Evolutionary conservation across 2,113 vertebrate genomes (phyloP).

Genomic region (Paratilapia polleni): DNA sequence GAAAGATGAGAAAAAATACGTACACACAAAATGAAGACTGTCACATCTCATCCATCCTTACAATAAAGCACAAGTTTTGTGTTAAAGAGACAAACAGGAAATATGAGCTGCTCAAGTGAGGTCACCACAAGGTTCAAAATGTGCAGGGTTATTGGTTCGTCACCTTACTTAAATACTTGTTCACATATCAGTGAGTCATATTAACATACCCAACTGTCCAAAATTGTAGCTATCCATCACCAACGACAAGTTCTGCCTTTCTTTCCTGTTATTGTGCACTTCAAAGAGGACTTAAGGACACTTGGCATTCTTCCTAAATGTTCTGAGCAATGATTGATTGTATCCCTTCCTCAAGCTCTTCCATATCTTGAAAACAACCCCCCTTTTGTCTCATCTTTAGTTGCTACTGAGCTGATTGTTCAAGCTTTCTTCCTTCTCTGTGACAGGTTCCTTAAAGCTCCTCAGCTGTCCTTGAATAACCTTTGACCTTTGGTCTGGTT

Average conservation of each 20-base stretch:
- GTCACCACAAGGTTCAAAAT: neutral
- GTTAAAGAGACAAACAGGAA: constrained; percentile 17
- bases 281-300: constrained; percentile 7
- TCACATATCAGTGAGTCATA: neutral
- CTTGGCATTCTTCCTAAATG: neutral
- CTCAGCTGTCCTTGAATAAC: constrained; percentile 20
- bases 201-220: neutral
- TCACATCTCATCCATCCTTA: constrained; percentile 16
- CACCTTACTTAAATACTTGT: neutral
- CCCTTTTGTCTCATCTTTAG: constrained; percentile 38
- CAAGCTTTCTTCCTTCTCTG: constrained; percentile 27
- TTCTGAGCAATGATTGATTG: constrained; percentile 53
- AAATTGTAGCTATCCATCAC: neutral
- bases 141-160: neutral
- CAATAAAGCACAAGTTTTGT: constrained; percentile 20
- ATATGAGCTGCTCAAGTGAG: constrained; percentile 19
- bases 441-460: constrained; percentile 29
- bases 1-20: neutral
- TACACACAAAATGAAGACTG: constrained; percentile 4
- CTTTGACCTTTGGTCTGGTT: constrained; percentile 37
- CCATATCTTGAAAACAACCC: constrained; percentile 48
- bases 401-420: constrained; percentile 29
- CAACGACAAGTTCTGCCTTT: neutral
- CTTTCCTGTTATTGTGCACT: neutral
- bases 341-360: constrained; percentile 11